Evolutionary conservation across 2,797 vertebrate genomes (phyloP).

Genomic region (Sus cebifrons): DNA sequence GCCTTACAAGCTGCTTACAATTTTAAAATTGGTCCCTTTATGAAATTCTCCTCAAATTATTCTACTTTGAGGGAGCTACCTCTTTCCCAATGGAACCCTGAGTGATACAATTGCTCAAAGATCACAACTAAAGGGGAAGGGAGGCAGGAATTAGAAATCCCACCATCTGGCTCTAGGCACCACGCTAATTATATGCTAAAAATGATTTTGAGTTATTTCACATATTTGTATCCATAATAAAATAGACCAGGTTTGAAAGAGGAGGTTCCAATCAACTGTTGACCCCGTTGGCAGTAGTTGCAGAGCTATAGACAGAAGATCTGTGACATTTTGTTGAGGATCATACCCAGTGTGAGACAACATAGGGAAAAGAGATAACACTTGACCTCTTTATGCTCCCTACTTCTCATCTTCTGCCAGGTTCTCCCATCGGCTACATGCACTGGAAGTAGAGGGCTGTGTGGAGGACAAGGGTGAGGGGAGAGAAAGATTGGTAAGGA

Average conservation of each 20-base stretch:
- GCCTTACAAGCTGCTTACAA: neutral
- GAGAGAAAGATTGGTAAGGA: neutral
- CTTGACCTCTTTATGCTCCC: neutral
- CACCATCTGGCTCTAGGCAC: neutral
- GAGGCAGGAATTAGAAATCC: neutral
- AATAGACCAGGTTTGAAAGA: too few relatives aligned
- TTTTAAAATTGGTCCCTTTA: neutral
- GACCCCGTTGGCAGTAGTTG: too few relatives aligned
- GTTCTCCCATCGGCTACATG: neutral
- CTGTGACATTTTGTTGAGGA: neutral
- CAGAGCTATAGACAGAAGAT: neutral
- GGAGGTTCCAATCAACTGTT: too few relatives aligned
- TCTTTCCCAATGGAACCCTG: neutral
- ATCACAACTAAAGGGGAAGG: neutral
- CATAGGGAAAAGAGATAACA: neutral
- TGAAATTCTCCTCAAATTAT: neutral
- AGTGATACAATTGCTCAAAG: neutral
- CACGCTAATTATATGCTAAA: neutral
- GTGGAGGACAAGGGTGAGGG: fast-evolving
- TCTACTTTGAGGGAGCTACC: neutral
- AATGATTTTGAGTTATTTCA: too few relatives aligned
- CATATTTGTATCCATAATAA: too few relatives aligned
- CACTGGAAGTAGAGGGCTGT: neutral
- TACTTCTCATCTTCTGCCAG: neutral
- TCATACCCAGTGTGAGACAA: neutral